Conservation (phyloP, 2,797 vertebrate species). For the Yasuhikotakia modesta region DNA sequence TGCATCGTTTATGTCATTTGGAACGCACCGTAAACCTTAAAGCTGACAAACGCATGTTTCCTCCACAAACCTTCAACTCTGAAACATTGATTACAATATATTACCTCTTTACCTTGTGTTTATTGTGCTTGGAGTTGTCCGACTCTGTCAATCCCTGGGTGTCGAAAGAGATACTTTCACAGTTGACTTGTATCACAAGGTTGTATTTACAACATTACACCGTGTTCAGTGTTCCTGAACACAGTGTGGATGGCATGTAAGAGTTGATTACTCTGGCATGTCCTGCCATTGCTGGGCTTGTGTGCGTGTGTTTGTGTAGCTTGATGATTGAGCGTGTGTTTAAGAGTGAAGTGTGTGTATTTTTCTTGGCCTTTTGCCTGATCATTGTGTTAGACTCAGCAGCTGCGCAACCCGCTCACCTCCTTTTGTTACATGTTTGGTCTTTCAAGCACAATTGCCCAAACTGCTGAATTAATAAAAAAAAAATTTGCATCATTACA, state of each 20-base stretch:
- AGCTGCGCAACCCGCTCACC: background rate
- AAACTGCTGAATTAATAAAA: constrained; percentile 36
- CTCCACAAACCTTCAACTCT: background rate
- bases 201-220: constrained; percentile 30
- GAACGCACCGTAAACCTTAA: background rate
- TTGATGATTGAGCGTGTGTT: constrained; percentile 36
- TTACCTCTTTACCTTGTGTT: constrained; percentile 28
- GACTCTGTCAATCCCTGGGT: background rate
- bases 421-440: constrained; percentile 9
- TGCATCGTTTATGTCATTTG: background rate
- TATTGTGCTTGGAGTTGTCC: constrained; percentile 41
- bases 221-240: constrained; percentile 12
- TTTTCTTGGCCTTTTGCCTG: constrained; percentile 35
- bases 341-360: constrained; percentile 36
- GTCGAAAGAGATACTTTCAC: constrained; percentile 36
- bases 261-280: constrained; percentile 58
- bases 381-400: constrained; percentile 5
- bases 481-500: constrained; percentile 36
- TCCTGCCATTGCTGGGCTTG: constrained; percentile 42
- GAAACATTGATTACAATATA: constrained; percentile 21
- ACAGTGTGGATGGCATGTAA: constrained; percentile 37
- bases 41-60: background rate
- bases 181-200: constrained; percentile 32
- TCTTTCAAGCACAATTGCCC: constrained; percentile 25
- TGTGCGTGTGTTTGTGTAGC: constrained; percentile 66